phyloP scores from a whole-genome alignment of 2,888 invertebrate genomes.

The Buathra laborator region DNA sequence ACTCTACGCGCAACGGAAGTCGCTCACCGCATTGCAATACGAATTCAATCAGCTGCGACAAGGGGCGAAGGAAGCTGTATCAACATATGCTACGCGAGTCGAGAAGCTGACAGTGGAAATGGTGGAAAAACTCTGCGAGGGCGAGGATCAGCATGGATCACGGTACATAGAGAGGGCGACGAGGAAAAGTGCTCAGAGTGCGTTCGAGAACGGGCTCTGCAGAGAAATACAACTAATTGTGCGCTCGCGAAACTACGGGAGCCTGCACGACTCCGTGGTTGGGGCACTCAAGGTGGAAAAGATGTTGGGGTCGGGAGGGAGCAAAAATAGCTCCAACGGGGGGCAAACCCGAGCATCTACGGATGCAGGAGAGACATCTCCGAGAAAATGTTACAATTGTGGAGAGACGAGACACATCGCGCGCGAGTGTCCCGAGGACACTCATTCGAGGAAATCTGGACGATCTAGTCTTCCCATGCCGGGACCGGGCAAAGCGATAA shows the following conservation, averaged over 20 bases:
- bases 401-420: no score
- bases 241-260: not conserved
- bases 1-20: no score
- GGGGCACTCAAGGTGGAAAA: not conserved
- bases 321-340: not conserved
- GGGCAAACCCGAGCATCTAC: not conserved
- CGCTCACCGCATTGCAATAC: not conserved
- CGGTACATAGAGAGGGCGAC: not conserved
- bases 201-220: slow-evolving; percentile 9
- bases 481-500: not conserved
- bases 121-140: not conserved
- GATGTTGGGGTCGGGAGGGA: not conserved
- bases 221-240: not conserved
- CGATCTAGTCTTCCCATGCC: no score
- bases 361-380: not conserved
- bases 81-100: not conserved
- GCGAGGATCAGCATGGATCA: not conserved
- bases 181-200: not conserved
- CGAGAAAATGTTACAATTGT: not conserved
- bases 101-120: not conserved
- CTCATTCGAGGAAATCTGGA: no score
- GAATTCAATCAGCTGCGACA: not conserved
- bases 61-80: not conserved
- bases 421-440: not conserved
- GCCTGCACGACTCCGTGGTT: not conserved